phyloP scores from a whole-genome alignment of 2,113 vertebrate genomes.

The Pao palembangensis region DNA sequence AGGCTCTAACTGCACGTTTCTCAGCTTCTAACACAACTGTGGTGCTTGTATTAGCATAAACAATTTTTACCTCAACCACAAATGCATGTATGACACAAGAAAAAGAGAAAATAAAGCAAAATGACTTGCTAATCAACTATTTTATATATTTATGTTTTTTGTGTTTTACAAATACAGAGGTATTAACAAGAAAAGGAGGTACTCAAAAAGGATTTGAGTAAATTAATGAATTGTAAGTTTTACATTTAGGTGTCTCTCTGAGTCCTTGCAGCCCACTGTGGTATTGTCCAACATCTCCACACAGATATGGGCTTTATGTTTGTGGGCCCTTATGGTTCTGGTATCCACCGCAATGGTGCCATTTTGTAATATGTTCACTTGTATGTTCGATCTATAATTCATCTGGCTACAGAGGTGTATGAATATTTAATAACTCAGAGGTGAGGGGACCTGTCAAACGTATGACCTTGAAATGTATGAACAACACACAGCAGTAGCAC shows the following conservation, averaged over 20 bases:
- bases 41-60: too few species aligned
- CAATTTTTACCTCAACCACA: too few species aligned
- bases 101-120: slow-evolving; percentile 1
- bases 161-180: too few species aligned
- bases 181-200: not conserved
- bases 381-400: slow-evolving; percentile 68
- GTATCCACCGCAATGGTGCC: slow-evolving; percentile 50
- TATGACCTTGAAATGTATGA: slow-evolving; percentile 77
- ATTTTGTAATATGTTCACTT: slow-evolving; percentile 64
- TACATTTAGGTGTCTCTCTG: too few species aligned
- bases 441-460: slow-evolving; percentile 58
- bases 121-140: not conserved
- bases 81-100: not conserved
- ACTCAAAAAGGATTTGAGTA: too few species aligned
- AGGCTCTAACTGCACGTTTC: too few species aligned
- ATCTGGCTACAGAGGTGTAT: slow-evolving; percentile 61
- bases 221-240: too few species aligned
- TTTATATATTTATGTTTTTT: too few species aligned
- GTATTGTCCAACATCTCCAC: too few species aligned
- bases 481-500: slow-evolving; percentile 61
- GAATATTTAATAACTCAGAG: slow-evolving; percentile 68
- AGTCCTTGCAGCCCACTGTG: too few species aligned
- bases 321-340: slow-evolving; percentile 52
- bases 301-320: slow-evolving; percentile 6
- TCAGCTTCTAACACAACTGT: too few species aligned